Base-by-base conservation (phyloP, 2,888 invertebrate species). In the Platypus cylindrus region DNA sequence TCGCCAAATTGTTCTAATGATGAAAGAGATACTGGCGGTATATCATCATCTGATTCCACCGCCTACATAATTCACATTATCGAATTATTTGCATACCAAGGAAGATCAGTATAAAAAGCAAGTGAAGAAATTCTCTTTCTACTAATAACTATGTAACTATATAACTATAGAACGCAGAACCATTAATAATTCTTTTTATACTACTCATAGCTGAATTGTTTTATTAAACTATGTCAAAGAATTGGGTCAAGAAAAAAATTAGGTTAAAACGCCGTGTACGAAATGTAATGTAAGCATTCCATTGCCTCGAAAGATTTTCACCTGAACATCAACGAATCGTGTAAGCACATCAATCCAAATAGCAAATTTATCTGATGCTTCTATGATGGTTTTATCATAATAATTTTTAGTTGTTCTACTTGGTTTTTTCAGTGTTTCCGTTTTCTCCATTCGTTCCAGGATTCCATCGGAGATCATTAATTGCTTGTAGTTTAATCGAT, bases 281-380 rank as follows among this genome's bases (percentile, higher is more conserved):
- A n/a, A n/a, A n/a, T n/a, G n/a, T n/a, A n/a, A n/a, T n/a, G n/a
- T n/a, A n/a, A n/a, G n/a, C n/a, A n/a, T n/a, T n/a, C n/a, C n/a
- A n/a, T n/a, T n/a, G n/a, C n/a, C n/a, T n/a, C n/a, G n/a, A n/a
- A n/a, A n/a, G n/a, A n/a, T n/a, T 4, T 13, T 30, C 25, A 40
- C 40, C 37, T 57, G 55, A 2, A 50, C 45, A 26, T 56, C 56
- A 2, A 55, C 51, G 28, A 51, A 53, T 35, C 48, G 47, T 5
- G 49, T 50, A 16, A 55, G 36, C 1, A 50, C 48, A 34, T 59
- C 58, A 31, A 58, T 47, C 57, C 59, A 59, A 4, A 55, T 45
- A 1, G 56, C 49, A 8, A 55, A 13, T 44, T 59, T 56, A 37
- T 58, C 56, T 12, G 48, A 41, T 11, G 52, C 48, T 41, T 55